Conservation (phyloP, 2,888 invertebrate species). For the Matsumyia berberina region DNA sequence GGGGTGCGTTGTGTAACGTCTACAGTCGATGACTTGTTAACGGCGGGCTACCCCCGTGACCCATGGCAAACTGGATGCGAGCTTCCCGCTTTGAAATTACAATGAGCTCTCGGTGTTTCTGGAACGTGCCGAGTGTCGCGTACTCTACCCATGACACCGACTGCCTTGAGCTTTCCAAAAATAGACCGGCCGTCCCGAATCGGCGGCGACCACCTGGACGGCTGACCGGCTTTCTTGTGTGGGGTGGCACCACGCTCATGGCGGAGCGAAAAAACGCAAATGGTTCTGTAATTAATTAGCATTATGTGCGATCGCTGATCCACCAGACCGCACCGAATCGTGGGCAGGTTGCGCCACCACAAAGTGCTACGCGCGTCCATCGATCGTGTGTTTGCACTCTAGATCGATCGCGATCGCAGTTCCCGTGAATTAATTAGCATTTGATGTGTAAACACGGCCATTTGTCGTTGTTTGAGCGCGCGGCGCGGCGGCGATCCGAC, state of each 20-base stretch:
- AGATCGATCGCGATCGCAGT: slow-evolving; percentile 50
- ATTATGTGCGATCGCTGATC: slow-evolving; percentile 36
- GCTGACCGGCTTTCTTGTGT: slow-evolving; percentile 10
- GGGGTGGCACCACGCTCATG: background rate
- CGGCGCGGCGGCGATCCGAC: background rate
- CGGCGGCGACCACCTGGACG: slow-evolving; percentile 50
- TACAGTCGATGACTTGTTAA: slow-evolving; percentile 4
- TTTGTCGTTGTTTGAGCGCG: slow-evolving; percentile 61
- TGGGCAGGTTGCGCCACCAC: slow-evolving; percentile 30
- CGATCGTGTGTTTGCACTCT: slow-evolving; percentile 39
- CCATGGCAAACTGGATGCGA: background rate
- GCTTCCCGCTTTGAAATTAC: slow-evolving; percentile 2
- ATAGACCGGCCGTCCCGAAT: slow-evolving; percentile 37
- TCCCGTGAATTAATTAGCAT: slow-evolving; percentile 68
- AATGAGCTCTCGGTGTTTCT: slow-evolving; percentile 36
- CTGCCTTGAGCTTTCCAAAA: slow-evolving; percentile 49
- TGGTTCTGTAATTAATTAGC: slow-evolving; percentile 42
- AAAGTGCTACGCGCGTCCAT: slow-evolving; percentile 3
- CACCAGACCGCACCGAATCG: background rate
- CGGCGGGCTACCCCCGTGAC: slow-evolving; percentile 12
- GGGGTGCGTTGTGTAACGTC: slow-evolving; percentile 32
- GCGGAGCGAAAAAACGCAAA: slow-evolving; percentile 18
- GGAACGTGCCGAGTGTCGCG: background rate
- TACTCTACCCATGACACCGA: slow-evolving; percentile 29
- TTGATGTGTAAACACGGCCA: slow-evolving; percentile 67